Conservation (phyloP, 1,140 invertebrate species). For the Drosophila insularis region DNA sequence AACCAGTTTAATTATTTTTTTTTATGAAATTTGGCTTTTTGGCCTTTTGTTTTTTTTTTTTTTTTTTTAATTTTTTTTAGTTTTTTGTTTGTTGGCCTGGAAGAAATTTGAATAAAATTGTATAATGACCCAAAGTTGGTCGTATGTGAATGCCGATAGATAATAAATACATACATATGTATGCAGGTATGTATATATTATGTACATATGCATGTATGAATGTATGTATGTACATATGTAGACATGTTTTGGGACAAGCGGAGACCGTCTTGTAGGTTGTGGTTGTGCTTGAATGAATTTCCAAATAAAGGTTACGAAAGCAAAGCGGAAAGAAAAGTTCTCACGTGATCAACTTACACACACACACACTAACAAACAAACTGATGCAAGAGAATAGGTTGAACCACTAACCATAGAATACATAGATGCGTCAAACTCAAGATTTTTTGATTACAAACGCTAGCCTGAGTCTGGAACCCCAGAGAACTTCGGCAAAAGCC, state of each 20-base stretch:
- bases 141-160: conserved; percentile 31
- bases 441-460: too few relatives aligned
- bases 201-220: neutral
- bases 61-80: conserved; percentile 30
- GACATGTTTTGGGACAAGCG: conserved; percentile 32
- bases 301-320: conserved; percentile 38
- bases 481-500: too few relatives aligned
- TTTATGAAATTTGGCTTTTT: conserved; percentile 54
- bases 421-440: too few relatives aligned
- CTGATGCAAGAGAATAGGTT: conserved; percentile 54
- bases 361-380: conserved; percentile 24
- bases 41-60: conserved; percentile 39
- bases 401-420: too few relatives aligned
- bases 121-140: conserved; percentile 50
- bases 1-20: conserved; percentile 80
- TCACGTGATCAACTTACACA: conserved; percentile 38
- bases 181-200: conserved; percentile 33
- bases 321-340: conserved; percentile 40
- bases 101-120: conserved; percentile 75
- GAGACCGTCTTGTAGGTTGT: conserved; percentile 52
- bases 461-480: too few relatives aligned
- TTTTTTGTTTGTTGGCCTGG: conserved; percentile 21
- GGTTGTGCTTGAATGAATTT: conserved; percentile 46
- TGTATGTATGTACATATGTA: conserved; percentile 45
- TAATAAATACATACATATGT: conserved; percentile 11